Percentiles rank a stretch among this genome's conserved stretches.
Evolutionary conservation across 2,797 vertebrate genomes (phyloP).

Genomic region (Siniperca undulata): DNA sequence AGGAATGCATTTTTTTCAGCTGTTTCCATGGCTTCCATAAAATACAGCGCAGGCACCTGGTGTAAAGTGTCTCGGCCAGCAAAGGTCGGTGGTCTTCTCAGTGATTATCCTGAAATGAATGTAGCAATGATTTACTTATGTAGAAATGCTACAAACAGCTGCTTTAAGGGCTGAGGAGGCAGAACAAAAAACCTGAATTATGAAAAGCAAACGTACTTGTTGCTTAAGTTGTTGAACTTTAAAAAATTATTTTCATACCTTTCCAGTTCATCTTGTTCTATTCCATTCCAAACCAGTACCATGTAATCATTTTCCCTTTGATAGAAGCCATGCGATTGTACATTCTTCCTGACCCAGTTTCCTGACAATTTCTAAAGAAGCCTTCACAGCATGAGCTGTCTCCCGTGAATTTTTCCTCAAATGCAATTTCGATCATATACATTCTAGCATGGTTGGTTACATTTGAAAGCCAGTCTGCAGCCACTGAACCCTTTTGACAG

Average conservation of each 20-base stretch:
- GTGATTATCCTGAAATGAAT: background rate
- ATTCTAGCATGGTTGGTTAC: constrained; percentile 54
- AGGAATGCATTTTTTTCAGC: background rate
- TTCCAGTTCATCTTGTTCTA: constrained; percentile 25
- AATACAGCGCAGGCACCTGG: background rate
- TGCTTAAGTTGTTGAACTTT: constrained; percentile 45
- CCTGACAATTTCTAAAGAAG: constrained; percentile 66
- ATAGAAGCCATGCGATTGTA: constrained; percentile 46
- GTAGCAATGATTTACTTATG: background rate
- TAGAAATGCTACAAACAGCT: background rate
- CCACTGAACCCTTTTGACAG: constrained; percentile 57
- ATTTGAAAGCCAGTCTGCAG: constrained; percentile 63
- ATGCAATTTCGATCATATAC: constrained; percentile 66
- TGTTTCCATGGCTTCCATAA: background rate
- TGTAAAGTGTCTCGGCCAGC: background rate
- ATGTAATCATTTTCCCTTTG: constrained; percentile 47
- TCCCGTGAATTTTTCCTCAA: constrained; percentile 63
- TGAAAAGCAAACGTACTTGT: constrained; percentile 16
- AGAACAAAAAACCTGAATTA: constrained; percentile 5
- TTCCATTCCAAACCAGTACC: constrained; percentile 28
- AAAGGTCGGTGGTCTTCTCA: background rate
- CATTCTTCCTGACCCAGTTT: constrained; percentile 74
- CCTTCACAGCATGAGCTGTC: constrained; percentile 59
- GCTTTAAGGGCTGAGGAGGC: no score
- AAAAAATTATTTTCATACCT: constrained; percentile 3